Conservation (phyloP, 2,797 vertebrate genomes). For the Amniataba percoides region DNA sequence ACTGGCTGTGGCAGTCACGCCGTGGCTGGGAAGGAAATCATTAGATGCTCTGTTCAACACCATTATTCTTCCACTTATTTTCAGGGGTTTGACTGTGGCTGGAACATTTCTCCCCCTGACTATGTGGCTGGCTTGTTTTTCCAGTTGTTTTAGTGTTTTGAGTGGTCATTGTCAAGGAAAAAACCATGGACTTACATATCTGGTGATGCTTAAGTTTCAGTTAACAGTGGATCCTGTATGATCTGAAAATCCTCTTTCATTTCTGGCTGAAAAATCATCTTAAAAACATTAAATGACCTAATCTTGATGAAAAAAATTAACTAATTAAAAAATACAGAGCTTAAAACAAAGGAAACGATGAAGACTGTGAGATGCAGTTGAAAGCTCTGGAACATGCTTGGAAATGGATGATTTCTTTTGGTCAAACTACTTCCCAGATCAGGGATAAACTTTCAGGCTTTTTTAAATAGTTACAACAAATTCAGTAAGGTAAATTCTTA, state of each 20-base stretch:
- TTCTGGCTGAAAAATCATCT: not conserved
- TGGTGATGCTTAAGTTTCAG: not conserved
- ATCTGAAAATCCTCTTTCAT: not conserved
- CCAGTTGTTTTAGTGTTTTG: not conserved
- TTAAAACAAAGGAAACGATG: not conserved
- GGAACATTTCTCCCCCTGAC: not conserved
- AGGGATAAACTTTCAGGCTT: not conserved
- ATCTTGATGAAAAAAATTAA: not conserved
- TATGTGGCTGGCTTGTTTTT: not conserved
- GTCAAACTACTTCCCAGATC: not conserved
- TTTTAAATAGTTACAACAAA: too few species aligned
- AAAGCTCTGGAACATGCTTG: not conserved
- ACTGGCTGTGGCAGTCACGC: conserved; percentile 38
- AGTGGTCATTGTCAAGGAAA: not conserved
- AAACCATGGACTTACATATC: not conserved
- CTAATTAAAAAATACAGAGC: not conserved
- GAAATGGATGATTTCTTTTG: not conserved
- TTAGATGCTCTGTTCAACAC: conserved; percentile 15
- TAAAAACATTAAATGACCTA: not conserved
- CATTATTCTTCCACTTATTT: conserved; percentile 19
- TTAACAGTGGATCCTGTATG: not conserved
- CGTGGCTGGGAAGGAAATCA: conserved; percentile 26
- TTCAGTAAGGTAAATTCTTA: too few species aligned
- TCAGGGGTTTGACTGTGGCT: not conserved
- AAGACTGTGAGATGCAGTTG: not conserved